A percentile compares a stretch with the other conserved stretches of the same genome.
Evolutionary conservation across 1,140 invertebrate species (phyloP).

Genomic region (Scaptodrosophila lebanonensis): DNA sequence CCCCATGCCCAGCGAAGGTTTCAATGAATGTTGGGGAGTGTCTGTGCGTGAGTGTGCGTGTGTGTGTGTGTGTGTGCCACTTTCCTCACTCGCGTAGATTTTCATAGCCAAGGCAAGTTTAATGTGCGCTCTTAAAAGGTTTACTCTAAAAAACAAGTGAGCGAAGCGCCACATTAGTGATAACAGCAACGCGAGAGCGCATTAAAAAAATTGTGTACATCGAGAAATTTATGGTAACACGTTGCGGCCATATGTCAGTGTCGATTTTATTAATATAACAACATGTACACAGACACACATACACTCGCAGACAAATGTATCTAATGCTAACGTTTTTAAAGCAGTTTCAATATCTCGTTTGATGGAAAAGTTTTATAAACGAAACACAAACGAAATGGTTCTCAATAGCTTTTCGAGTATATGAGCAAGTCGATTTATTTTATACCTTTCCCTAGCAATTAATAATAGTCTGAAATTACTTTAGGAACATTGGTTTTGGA

Average conservation of each 20-base stretch:
- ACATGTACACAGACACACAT: constrained; percentile 29
- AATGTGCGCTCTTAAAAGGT: constrained; percentile 56
- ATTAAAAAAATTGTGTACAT: constrained; percentile 48
- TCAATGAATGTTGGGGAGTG: constrained; percentile 18
- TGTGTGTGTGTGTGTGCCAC: constrained; percentile 32
- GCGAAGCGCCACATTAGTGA: constrained; percentile 50
- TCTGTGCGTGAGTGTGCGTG: constrained; percentile 6
- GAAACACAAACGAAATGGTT: too few relatives aligned
- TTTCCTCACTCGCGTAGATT: constrained; percentile 14
- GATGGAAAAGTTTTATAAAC: too few relatives aligned
- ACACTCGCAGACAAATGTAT: background rate
- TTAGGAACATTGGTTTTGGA: too few relatives aligned
- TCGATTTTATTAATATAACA: constrained; percentile 47
- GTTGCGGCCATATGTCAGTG: constrained; percentile 54
- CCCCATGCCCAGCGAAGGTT: constrained; percentile 14
- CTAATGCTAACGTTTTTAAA: too few relatives aligned
- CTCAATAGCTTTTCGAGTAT: too few relatives aligned
- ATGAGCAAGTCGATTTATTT: too few relatives aligned
- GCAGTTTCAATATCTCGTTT: too few relatives aligned
- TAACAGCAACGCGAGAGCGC: constrained; percentile 22
- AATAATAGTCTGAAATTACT: too few relatives aligned
- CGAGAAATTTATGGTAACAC: constrained; percentile 47
- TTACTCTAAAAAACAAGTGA: constrained; percentile 33
- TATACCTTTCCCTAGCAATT: too few relatives aligned
- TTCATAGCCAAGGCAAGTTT: constrained; percentile 59